phyloP scores from a whole-genome alignment of 2,113 vertebrate genomes.

The Amblyopsis rosae region DNA sequence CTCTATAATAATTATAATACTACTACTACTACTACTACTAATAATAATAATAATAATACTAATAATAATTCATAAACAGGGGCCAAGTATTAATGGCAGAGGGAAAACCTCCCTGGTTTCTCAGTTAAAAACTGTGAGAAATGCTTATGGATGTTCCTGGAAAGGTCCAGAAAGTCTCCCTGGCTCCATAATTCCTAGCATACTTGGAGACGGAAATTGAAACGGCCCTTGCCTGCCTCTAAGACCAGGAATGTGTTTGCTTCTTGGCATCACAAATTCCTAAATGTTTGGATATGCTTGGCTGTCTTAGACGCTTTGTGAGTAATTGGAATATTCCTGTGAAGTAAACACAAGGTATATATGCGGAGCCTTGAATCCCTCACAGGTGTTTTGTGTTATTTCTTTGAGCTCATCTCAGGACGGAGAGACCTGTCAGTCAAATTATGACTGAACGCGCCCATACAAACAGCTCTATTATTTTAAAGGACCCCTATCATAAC shows the following conservation, averaged over 20 bases:
- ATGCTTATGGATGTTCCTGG: conserved; percentile 44
- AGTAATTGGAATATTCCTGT: not conserved
- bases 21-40: no score
- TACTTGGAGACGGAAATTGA: conserved; percentile 63
- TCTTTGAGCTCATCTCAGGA: no score
- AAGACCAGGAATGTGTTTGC: conserved; percentile 62
- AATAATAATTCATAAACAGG: no score
- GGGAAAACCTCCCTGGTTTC: conserved; percentile 21
- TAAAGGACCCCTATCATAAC: no score
- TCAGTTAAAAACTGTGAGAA: conserved; percentile 46
- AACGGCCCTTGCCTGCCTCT: conserved; percentile 62
- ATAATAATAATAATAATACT: no score
- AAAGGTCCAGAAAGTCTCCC: conserved; percentile 26
- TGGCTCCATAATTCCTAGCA: conserved; percentile 61
- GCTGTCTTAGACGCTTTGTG: not conserved
- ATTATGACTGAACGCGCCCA: no score
- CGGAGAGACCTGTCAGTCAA: no score
- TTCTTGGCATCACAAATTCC: conserved; percentile 66
- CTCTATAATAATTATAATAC: no score
- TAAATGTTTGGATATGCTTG: conserved; percentile 49
- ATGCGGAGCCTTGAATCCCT: no score
- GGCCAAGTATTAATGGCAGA: conserved; percentile 2
- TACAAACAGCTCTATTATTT: no score
- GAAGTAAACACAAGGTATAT: no score
- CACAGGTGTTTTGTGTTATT: no score